These are phyloP conservation scores for Macrotis lagotis DNA, from an alignment of 2,113 vertebrate species.

Conservation along the genomic window DNA sequence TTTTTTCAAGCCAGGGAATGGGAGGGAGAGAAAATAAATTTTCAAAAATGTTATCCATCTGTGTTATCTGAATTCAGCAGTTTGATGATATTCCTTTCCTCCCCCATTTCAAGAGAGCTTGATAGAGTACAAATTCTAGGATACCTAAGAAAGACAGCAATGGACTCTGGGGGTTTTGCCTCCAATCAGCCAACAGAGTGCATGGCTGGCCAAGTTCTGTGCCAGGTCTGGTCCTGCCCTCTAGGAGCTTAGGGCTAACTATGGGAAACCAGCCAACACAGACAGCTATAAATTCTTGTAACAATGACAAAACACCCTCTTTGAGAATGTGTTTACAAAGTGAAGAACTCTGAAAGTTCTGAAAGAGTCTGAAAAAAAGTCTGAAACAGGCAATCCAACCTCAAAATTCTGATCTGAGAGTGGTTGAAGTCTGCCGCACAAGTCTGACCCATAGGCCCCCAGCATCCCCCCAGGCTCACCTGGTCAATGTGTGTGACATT, in stretches of 20 bases:
- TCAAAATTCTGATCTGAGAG: background rate
- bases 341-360: background rate
- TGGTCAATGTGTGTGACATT: conserved; percentile 94
- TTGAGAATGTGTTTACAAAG: conserved; percentile 20
- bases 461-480: conserved; percentile 74
- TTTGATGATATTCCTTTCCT: background rate
- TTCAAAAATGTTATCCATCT: background rate
- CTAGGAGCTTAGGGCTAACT: background rate
- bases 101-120: background rate
- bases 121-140: background rate
- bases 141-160: background rate
- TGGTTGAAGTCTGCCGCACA: background rate
- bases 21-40: background rate
- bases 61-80: background rate
- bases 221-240: background rate
- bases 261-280: background rate
- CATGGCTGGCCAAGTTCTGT: no score
- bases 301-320: background rate
- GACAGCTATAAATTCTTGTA: background rate
- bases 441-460: background rate
- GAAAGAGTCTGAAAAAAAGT: no score
- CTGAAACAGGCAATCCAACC: conserved; percentile 38
- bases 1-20: background rate
- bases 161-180: background rate
- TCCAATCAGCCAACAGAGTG: no score